Conservation (phyloP, 2,113 vertebrate species). For the Orycteropus afer region DNA sequence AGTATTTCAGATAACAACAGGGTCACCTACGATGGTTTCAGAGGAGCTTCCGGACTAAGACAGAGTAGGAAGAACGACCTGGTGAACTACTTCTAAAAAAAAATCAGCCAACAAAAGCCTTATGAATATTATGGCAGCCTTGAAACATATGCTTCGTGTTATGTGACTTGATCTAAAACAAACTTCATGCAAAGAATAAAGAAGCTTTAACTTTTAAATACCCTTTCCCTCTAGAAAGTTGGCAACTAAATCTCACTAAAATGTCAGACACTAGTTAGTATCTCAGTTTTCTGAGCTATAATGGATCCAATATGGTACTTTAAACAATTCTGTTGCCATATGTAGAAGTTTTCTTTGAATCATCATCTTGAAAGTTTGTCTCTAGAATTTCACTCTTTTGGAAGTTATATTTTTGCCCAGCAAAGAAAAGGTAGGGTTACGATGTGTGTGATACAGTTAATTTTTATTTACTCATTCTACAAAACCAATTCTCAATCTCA, state of each 20-base stretch:
- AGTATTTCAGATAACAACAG: not conserved
- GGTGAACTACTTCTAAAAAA: not conserved
- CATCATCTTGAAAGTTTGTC: not conserved
- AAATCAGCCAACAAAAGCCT: not conserved
- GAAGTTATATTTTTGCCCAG: not conserved
- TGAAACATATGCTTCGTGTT: not conserved
- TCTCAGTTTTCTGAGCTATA: conserved; percentile 49
- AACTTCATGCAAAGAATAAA: conserved; percentile 30
- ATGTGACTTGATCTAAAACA: conserved; percentile 43
- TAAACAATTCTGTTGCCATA: not conserved
- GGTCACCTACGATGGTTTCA: not conserved
- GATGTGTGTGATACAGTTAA: conserved; percentile 56
- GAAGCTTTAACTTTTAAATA: conserved; percentile 28
- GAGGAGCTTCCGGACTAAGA: no score
- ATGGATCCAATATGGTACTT: conserved; percentile 23
- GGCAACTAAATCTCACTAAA: conserved; percentile 35
- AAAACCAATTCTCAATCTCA: conserved; percentile 66
- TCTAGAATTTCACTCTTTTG: not conserved
- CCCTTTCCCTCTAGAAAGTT: conserved; percentile 21
- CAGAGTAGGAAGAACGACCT: no score
- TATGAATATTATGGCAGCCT: not conserved
- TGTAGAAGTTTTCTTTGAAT: not conserved
- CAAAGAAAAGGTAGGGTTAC: conserved; percentile 57
- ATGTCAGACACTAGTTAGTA: conserved; percentile 45
- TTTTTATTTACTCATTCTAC: conserved; percentile 74